A percentile compares a stretch with the other conserved stretches of the same genome.
Evolutionary conservation across 2,888 invertebrate genomes (phyloP).

Genomic region (Zygogramma bicolorata): DNA sequence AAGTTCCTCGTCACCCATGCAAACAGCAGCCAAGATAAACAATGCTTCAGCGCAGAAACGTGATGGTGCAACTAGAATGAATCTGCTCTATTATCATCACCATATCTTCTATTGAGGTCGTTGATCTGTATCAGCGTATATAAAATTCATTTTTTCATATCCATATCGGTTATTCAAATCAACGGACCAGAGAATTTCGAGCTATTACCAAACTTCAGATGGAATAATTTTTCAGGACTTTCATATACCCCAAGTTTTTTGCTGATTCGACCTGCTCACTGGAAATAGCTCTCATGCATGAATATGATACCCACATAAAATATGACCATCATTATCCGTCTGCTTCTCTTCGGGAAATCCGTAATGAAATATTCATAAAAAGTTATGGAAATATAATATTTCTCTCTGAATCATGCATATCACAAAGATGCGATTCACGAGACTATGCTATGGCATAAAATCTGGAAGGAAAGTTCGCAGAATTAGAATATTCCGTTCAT

Average conservation of each 20-base stretch:
- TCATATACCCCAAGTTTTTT: neutral
- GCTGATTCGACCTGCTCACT: neutral
- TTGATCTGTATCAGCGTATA: no score
- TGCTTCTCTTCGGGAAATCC: neutral
- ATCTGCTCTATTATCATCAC: no score
- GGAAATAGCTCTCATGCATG: neutral
- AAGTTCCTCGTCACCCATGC: no score
- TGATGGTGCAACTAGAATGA: no score
- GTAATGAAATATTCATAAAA: slow-evolving; percentile 8
- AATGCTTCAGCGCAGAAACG: no score
- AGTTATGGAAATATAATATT: neutral
- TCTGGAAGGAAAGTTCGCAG: no score
- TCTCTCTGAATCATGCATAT: neutral
- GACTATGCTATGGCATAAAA: no score
- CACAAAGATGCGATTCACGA: neutral
- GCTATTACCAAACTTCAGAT: neutral
- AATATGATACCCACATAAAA: slow-evolving; percentile 5
- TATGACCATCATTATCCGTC: slow-evolving; percentile 1
- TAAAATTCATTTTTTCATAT: no score
- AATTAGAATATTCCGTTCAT: no score
- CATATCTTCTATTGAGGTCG: no score
- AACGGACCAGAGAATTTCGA: neutral
- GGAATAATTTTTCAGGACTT: neutral
- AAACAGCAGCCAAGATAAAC: no score
- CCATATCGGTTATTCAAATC: no score